Percentiles rank a stretch among this genome's conserved stretches.
Evolutionary conservation across 35 echinoderm and acorn worm species (phyloP).

Genomic region (Eucidaris tribuloides): DNA sequence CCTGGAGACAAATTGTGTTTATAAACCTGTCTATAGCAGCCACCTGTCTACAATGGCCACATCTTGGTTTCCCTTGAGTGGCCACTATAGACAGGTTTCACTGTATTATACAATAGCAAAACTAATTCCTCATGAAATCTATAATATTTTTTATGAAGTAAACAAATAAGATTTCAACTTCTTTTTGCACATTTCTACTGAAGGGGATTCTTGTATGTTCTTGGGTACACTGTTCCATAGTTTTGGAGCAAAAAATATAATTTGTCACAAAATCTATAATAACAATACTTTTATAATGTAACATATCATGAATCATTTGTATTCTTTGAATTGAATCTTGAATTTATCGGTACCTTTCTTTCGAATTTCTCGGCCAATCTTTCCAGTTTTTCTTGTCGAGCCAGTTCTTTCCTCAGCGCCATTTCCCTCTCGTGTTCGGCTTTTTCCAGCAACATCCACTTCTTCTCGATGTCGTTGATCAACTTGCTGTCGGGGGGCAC

Average conservation of each 20-base stretch:
- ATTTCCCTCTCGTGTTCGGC: slow-evolving; percentile 82
- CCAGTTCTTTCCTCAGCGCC: slow-evolving; percentile 84
- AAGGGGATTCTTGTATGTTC: too few relatives aligned
- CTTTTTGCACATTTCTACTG: too few relatives aligned
- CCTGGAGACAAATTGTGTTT: too few relatives aligned
- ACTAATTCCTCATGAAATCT: too few relatives aligned
- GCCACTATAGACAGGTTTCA: too few relatives aligned
- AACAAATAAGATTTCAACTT: too few relatives aligned
- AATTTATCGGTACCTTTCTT: slow-evolving; percentile 61
- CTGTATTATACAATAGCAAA: too few relatives aligned
- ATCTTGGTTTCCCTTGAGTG: too few relatives aligned
- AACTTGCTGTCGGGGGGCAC: slow-evolving; percentile 74
- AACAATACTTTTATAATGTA: too few relatives aligned
- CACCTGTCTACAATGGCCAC: too few relatives aligned
- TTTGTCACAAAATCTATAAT: neutral
- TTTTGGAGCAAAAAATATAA: neutral
- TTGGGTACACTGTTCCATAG: neutral
- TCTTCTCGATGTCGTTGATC: slow-evolving; percentile 74
- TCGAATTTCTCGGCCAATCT: slow-evolving; percentile 89
- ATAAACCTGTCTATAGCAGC: too few relatives aligned
- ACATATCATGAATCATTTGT: neutral
- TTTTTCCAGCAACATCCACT: slow-evolving; percentile 76
- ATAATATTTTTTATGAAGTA: too few relatives aligned
- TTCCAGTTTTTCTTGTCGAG: slow-evolving; percentile 91
- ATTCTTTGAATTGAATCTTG: neutral